Base-by-base conservation (phyloP, 2,797 vertebrate species). In the Borostomias antarcticus region DNA sequence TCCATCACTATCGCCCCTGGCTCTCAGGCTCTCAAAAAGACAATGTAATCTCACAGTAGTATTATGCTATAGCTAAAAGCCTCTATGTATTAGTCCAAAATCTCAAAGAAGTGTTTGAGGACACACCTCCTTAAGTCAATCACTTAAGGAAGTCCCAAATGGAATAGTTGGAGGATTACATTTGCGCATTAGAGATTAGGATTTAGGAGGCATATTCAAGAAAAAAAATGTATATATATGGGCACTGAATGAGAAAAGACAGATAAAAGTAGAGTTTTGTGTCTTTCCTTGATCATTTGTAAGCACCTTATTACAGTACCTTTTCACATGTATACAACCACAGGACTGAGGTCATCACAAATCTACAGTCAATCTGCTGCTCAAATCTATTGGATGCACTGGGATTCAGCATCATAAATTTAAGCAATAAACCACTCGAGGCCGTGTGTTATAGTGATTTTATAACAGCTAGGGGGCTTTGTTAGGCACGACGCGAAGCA, bases 61-160 rank as follows among this genome's bases (percentile, higher is more conserved):
- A 19, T 17, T 30, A 43, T 58, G 52, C 48, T 76, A 82, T 78
- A 7, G 19, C 11, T 9, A 54, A 17, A 54, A 54, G 47, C 30
- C 37, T 37, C 2, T 76, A 62, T 61, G 30, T 35, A 58, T 68
- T 37, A 70, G 53, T 66, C 77, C 5, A 21, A 33, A 23, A 25
- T 8, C 13, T 21, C 26, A 10, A 50, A 30, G 10, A 60, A 30
- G 10, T 3, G 15, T 19, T 25, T 23, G 45, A 23, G 23, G 2
- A 60, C 28, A 8, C 19, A 35, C 67, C 62, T 69, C 51, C 69
- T 68, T 75, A 26, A 26, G 52, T 57, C 52, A 70, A 8, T 72
- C 57, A 35, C 43, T 71, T 70, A 74, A 48, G 68, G 69, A 75
- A 47, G 56, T 61, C 25, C 37, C 62, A 65, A 64, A 66, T 60